These are phyloP conservation scores for Aphodius granarius DNA, from an alignment of 2,888 invertebrate species.

Conservation along the genomic window DNA sequence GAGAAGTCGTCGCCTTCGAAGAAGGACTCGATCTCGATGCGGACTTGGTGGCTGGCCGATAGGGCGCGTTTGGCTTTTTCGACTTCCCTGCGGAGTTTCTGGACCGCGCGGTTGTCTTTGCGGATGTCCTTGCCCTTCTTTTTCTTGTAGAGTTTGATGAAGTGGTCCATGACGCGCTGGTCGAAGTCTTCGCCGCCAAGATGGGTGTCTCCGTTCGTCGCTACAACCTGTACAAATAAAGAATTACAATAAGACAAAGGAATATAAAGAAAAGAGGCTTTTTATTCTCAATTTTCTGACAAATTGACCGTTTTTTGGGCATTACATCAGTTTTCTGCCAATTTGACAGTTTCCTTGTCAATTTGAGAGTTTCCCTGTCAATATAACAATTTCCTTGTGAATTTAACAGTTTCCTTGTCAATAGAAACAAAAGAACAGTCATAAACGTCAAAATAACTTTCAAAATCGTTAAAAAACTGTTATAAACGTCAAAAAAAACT, in stretches of 20 bases:
- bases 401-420: too few species aligned
- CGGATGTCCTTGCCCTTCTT: slow-evolving; percentile 98
- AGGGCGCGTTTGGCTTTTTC: slow-evolving; percentile 97
- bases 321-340: too few species aligned
- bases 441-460: too few species aligned
- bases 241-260: too few species aligned
- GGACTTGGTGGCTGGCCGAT: slow-evolving; percentile 92
- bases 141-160: slow-evolving; percentile 94
- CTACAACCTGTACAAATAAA: slow-evolving; percentile 66
- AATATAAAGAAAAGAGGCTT: neutral
- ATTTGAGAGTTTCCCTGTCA: too few species aligned
- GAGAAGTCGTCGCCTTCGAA: slow-evolving; percentile 98
- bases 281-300: too few species aligned
- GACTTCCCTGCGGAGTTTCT: slow-evolving; percentile 94
- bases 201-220: slow-evolving; percentile 95
- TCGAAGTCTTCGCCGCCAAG: slow-evolving; percentile 99
- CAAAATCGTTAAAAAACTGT: too few species aligned
- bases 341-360: too few species aligned
- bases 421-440: too few species aligned
- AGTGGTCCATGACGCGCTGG: slow-evolving; percentile 98
- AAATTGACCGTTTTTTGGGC: too few species aligned
- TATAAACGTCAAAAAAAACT: too few species aligned
- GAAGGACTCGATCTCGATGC: slow-evolving; percentile 98
- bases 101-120: slow-evolving; percentile 92
- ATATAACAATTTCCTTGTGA: too few species aligned